These are phyloP conservation scores for Muraenolepis orangiensis DNA, from an alignment of 2,797 vertebrate species.

Conservation along the genomic window DNA sequence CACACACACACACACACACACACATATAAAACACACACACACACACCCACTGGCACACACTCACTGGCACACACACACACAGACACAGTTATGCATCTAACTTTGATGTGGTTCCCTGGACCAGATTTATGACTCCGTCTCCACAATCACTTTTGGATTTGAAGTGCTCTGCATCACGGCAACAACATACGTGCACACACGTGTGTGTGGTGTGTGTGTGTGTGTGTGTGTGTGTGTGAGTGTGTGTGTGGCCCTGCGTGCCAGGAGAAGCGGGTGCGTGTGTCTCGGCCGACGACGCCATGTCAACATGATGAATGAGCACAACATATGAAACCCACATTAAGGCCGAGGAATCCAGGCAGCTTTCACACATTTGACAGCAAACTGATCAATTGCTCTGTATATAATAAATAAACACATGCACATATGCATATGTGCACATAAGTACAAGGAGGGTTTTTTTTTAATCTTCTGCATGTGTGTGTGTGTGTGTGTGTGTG, in stretches of 20 bases:
- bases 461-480: no score
- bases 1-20: no score
- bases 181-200: constrained; percentile 15
- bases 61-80: no score
- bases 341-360: constrained; percentile 38
- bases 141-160: constrained; percentile 62
- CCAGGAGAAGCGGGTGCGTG: neutral
- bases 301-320: constrained; percentile 52
- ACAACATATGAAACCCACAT: constrained; percentile 39
- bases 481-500: no score
- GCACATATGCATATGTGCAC: constrained; percentile 20
- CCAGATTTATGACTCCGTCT: constrained; percentile 66
- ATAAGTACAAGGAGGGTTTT: neutral
- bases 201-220: constrained; percentile 31
- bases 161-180: constrained; percentile 38
- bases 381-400: constrained; percentile 39
- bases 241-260: constrained; percentile 19
- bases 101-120: constrained; percentile 42
- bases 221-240: constrained; percentile 21
- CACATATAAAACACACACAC: no score
- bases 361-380: constrained; percentile 45
- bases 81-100: no score
- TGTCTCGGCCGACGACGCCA: constrained; percentile 29
- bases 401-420: constrained; percentile 35
- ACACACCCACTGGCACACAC: no score